Percentiles rank a stretch among this genome's conserved stretches.
phyloP scores from a whole-genome alignment of 2,113 vertebrate species.

The Synodontis membranacea region DNA sequence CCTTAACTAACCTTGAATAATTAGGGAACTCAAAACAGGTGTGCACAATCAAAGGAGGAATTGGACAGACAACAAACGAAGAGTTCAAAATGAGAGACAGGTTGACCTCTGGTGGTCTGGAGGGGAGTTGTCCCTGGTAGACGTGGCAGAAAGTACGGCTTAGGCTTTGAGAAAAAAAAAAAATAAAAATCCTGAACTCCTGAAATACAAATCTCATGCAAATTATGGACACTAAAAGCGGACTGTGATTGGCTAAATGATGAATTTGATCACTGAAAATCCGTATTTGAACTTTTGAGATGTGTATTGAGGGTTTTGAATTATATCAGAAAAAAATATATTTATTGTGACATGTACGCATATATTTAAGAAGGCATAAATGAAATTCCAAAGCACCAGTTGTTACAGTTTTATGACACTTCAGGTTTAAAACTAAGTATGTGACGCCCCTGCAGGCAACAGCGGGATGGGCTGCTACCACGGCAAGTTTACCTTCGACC shows the following conservation, averaged over 20 bases:
- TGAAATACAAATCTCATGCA: neutral
- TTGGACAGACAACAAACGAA: no score
- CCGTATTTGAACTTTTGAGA: neutral
- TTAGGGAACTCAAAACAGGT: no score
- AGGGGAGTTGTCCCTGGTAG: no score
- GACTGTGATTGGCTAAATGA: neutral
- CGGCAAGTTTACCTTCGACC: conserved; percentile 80
- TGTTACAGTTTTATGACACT: neutral
- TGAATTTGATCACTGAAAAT: neutral
- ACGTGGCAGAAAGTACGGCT: neutral
- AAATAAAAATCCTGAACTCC: neutral
- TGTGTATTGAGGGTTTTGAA: neutral
- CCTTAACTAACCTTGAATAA: no score
- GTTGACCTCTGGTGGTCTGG: no score
- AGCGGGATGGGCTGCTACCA: conserved; percentile 91
- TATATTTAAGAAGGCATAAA: neutral
- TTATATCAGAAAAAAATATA: neutral
- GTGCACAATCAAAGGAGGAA: no score
- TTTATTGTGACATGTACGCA: neutral
- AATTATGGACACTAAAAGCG: neutral
- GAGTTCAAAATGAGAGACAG: no score
- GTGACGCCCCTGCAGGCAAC: conserved; percentile 71
- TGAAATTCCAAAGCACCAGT: neutral
- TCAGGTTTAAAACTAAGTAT: neutral
- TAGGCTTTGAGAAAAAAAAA: neutral